Base-by-base conservation (phyloP, 2,888 invertebrate genomes). In the Leptinotarsa haldemani region DNA sequence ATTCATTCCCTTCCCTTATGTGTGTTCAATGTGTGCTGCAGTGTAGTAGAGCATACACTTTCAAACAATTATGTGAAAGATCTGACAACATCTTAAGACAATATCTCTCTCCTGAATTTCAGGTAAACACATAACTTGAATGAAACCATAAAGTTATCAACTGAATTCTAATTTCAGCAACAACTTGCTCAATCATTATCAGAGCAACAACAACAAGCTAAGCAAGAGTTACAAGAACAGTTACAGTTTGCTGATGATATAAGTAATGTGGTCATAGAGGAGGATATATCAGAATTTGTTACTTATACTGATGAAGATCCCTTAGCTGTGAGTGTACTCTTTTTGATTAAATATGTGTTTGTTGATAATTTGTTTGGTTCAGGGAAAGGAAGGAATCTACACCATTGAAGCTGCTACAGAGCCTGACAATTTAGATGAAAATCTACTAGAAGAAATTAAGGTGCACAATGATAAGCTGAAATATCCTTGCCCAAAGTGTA, bases 11-110 rank as follows among this genome's bases (percentile, higher is more conserved):
- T 18, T 84, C 87, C 77, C 83, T 87, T 15, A 87, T 90, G 85
- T 90, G 89, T 77, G 87, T 89, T n/a, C 89, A 89, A 79, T 90
- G 89, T 80, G 88, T 89, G 48, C 79, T 89, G 12, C 89, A 89
- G 80, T 88, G 89, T 74, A 89, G 89, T 78, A 83, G 89, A 74
- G 88, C 89, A 2, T 89, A 89, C 78, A 88, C 89, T 30, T 89
- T 90, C 78, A 89, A 88, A 80, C 87, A 89, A 78, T 85, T 87
- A 79, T 89, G 89, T 78, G 88, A 88, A 83, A 88, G 87, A 79
- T 88, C 89, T 0, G 88, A 89, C 77, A 82, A 81, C 65, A 88
- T 87, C 64, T 81, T 89, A 53, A 83, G 86, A 53, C 84, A 86
- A 71, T 88, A 87, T 76, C 77, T 87, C 20, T 86, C 85, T 65